phyloP scores from a whole-genome alignment of 1,140 invertebrate genomes.

The Cepaea nemoralis region DNA sequence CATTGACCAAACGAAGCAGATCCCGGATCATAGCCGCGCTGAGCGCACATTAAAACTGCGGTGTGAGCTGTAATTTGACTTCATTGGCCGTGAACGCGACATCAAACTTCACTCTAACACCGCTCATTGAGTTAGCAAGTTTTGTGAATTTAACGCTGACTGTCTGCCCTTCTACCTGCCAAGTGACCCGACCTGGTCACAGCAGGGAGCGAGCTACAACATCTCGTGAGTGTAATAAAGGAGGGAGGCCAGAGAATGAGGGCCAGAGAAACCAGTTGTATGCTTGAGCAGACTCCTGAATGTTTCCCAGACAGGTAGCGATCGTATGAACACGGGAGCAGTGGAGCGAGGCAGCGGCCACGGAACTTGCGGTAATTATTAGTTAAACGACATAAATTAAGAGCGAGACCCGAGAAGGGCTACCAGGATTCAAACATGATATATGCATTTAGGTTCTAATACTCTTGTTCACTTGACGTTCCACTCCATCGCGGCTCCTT shows the following conservation, averaged over 20 bases:
- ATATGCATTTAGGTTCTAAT: slow-evolving; percentile 32
- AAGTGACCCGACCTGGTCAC: not conserved
- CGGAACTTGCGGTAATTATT: slow-evolving; percentile 26
- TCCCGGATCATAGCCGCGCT: too few relatives aligned
- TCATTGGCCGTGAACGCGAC: not conserved
- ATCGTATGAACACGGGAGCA: not conserved
- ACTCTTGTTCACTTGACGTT: slow-evolving; percentile 8
- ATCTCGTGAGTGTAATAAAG: not conserved
- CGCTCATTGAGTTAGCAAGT: not conserved
- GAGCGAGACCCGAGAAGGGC: not conserved
- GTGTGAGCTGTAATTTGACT: not conserved
- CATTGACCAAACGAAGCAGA: not conserved
- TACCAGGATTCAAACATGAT: slow-evolving; percentile 14
- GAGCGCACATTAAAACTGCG: too few relatives aligned
- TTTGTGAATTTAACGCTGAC: not conserved
- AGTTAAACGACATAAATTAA: slow-evolving; percentile 36
- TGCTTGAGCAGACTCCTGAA: not conserved
- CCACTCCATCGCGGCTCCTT: not conserved
- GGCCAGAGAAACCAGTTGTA: too few relatives aligned
- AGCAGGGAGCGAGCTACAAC: not conserved
- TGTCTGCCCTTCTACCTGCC: slow-evolving; percentile 2
- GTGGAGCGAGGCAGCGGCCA: not conserved
- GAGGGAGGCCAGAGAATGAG: too few relatives aligned
- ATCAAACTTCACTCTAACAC: slow-evolving; percentile 6
- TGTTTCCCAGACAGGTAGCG: not conserved